These are phyloP conservation scores for Drosophila lacicola DNA, from an alignment of 2,888 invertebrate genomes.

Conservation along the genomic window DNA sequence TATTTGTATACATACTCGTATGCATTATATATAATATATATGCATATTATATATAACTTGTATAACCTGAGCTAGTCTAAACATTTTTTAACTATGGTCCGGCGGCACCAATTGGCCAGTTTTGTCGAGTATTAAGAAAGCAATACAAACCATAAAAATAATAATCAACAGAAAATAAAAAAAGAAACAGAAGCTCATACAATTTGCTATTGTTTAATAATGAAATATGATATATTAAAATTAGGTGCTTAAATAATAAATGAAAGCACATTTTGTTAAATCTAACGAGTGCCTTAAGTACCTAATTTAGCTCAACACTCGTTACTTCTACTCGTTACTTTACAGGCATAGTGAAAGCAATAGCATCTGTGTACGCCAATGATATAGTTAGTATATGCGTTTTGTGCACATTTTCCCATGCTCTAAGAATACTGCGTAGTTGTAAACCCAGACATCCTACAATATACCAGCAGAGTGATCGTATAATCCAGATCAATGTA, in stretches of 20 bases:
- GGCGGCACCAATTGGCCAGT: slow-evolving; percentile 56
- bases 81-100: slow-evolving; percentile 78
- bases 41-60: slow-evolving; percentile 48
- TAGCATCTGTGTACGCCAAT: slow-evolving; percentile 4
- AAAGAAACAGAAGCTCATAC: slow-evolving; percentile 15
- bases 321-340: slow-evolving; percentile 17
- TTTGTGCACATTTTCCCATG: no score
- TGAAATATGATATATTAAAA: slow-evolving; percentile 20
- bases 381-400: background rate
- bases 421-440: no score
- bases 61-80: slow-evolving; percentile 82
- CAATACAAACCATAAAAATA: background rate
- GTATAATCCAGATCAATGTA: no score
- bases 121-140: slow-evolving; percentile 17
- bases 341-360: slow-evolving; percentile 41
- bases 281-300: slow-evolving; percentile 9
- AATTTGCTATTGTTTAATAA: slow-evolving; percentile 61
- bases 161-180: slow-evolving; percentile 6
- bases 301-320: slow-evolving; percentile 10
- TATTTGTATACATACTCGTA: slow-evolving; percentile 23
- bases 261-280: slow-evolving; percentile 20
- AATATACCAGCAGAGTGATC: no score
- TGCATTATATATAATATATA: slow-evolving; percentile 17
- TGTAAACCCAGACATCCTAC: no score
- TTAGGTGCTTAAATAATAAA: slow-evolving; percentile 14